Evolutionary conservation across 1,140 invertebrate species (phyloP), one percentile per base, ranked within the genome.

Genomic region (Panagrolaimus sp.): DNA sequence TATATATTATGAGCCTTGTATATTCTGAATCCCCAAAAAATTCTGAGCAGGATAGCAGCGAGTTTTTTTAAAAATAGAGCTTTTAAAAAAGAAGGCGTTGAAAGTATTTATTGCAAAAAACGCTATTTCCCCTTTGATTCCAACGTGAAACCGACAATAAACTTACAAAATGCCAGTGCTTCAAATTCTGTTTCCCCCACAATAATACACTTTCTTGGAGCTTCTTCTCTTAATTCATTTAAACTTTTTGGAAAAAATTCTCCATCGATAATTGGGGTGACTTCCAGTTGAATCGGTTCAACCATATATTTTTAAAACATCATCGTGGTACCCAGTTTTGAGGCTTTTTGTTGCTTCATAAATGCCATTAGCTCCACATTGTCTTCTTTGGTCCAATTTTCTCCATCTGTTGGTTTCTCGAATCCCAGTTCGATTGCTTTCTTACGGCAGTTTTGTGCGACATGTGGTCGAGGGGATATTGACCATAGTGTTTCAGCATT

Each of bases 191-290:
- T 51, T 9, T 74, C 43, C 8, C 78, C 78, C 43, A 31, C 44
- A 44, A 80, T 73, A 16, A 71, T 65, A 11, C 31, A 65, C 47
- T 74, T 82, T 44, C 31, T 48, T 9, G 73, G 73, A 9, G 72
- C 61, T 67, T 82, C 74, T 61, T 72, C 69, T 57, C 79, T 61
- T 31, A 80, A 48, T 51, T 82, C 72, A 47, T 62, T 47, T 7
- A 72, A 27, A 7, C 47, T 38, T 65, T 75, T 74, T 7, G 78
- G 80, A 14, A 76, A 68, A 38, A 76, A 77, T 20, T 77, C 71
- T 16, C 71, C 68, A 57, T 76, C 75, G 4, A 77, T 64, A 11
- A 20, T n/a, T 8, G 68, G 68, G 20, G 38, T 45, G 16, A 68
- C 11, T 1, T 9, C n/a, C 9, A 70, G 45, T 64, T 44, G 14